These are phyloP conservation scores for Thalpophila matura DNA, from an alignment of 2,888 invertebrate genomes.

Conservation along the genomic window DNA sequence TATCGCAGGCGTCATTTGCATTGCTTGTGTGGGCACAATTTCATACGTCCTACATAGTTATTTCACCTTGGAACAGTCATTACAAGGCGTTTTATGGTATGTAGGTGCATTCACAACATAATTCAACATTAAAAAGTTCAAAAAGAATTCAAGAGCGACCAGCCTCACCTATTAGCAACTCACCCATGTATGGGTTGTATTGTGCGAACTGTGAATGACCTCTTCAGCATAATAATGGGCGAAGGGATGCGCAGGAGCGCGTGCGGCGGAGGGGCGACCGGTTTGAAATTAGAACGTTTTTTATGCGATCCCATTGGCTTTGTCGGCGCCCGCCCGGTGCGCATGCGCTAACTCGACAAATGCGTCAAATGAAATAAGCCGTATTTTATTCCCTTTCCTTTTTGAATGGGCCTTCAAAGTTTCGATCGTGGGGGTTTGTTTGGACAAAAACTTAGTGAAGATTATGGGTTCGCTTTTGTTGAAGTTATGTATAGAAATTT, in stretches of 20 bases:
- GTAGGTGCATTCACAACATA: slow-evolving; percentile 39
- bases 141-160: slow-evolving; percentile 71
- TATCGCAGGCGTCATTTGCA: slow-evolving; percentile 46
- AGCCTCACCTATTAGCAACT: slow-evolving; percentile 81
- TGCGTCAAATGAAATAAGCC: slow-evolving; percentile 89
- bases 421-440: slow-evolving; percentile 74
- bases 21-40: slow-evolving; percentile 57
- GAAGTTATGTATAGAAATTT: slow-evolving; percentile 60
- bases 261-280: slow-evolving; percentile 87
- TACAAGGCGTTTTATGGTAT: slow-evolving; percentile 42
- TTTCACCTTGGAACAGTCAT: slow-evolving; percentile 53
- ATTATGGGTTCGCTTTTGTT: slow-evolving; percentile 66
- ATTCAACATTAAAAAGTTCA: slow-evolving; percentile 57
- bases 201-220: slow-evolving; percentile 91
- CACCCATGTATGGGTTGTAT: slow-evolving; percentile 81
- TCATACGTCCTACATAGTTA: slow-evolving; percentile 54
- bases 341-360: slow-evolving; percentile 90
- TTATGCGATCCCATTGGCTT: slow-evolving; percentile 81
- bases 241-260: slow-evolving; percentile 90
- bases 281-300: slow-evolving; percentile 91
- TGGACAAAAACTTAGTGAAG: slow-evolving; percentile 75
- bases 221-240: slow-evolving; percentile 89
- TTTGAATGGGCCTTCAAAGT: slow-evolving; percentile 81
- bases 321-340: slow-evolving; percentile 89
- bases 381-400: slow-evolving; percentile 87